These are phyloP conservation scores for Ricordea florida DNA, from an alignment of 92 coral and sea anemone genomes.

Conservation along the genomic window DNA sequence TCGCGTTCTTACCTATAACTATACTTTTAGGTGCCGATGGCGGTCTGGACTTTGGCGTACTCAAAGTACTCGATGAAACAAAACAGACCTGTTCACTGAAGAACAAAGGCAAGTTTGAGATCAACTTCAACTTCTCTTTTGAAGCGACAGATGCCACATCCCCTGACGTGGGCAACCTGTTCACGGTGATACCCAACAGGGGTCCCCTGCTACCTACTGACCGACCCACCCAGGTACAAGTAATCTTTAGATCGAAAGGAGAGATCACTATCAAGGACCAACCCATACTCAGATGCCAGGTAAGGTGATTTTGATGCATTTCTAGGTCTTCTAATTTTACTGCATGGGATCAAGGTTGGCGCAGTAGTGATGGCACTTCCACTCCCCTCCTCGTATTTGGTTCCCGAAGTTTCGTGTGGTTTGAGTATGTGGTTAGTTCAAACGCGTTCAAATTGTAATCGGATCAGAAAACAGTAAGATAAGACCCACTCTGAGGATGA, in stretches of 20 bases:
- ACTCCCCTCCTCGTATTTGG: too few species aligned
- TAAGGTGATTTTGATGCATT: too few species aligned
- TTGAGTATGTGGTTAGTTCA: too few species aligned
- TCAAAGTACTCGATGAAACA: constrained; percentile 93
- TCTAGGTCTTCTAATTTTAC: too few species aligned
- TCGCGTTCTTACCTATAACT: too few species aligned
- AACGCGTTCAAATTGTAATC: too few species aligned
- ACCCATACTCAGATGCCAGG: constrained; percentile 95
- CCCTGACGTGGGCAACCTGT: constrained; percentile 72
- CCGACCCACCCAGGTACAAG: constrained; percentile 96
- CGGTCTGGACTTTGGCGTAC: constrained; percentile 97
- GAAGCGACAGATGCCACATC: constrained; percentile 76
- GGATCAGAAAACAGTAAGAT: too few species aligned
- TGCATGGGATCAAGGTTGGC: too few species aligned
- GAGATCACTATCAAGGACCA: constrained; percentile 91
- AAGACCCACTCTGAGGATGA: too few species aligned
- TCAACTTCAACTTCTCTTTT: constrained; percentile 90
- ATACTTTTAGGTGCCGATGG: constrained; percentile 99
- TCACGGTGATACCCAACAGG: constrained; percentile 87
- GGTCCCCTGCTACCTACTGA: constrained; percentile 95
- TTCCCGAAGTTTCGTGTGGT: too few species aligned
- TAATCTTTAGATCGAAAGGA: constrained; percentile 89
- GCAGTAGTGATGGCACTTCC: too few species aligned
- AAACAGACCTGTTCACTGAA: constrained; percentile 95
- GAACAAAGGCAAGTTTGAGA: constrained; percentile 97